These are phyloP conservation scores for Scalopus aquaticus DNA, from an alignment of 2,113 vertebrate genomes.

Conservation along the genomic window DNA sequence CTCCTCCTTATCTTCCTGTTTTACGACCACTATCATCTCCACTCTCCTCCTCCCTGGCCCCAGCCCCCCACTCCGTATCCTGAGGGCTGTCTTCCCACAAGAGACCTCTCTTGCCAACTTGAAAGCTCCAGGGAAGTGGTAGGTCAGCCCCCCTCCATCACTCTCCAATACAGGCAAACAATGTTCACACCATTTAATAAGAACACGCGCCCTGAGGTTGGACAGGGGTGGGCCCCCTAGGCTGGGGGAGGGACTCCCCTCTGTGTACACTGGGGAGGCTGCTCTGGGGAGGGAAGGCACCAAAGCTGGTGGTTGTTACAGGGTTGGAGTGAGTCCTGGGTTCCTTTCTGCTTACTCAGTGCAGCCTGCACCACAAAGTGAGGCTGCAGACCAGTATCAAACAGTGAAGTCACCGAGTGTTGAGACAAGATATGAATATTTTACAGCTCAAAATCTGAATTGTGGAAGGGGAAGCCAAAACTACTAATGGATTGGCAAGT, in stretches of 20 bases:
- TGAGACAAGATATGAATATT: background rate
- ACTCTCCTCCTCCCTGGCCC: background rate
- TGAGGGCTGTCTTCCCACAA: background rate
- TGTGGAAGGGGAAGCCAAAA: background rate
- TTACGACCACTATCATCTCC: background rate
- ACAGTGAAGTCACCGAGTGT: background rate
- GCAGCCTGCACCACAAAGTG: background rate
- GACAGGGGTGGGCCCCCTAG: background rate
- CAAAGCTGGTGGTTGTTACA: background rate
- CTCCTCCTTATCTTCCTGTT: background rate
- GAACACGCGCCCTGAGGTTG: background rate
- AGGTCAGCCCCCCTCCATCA: background rate
- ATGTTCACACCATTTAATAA: background rate
- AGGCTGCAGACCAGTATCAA: background rate
- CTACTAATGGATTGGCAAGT: background rate
- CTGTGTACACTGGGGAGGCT: background rate
- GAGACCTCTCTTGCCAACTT: background rate
- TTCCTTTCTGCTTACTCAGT: background rate
- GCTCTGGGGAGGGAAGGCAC: background rate
- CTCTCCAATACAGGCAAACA: background rate
- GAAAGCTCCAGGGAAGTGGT: background rate
- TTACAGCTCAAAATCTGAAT: background rate
- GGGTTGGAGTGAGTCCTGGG: background rate
- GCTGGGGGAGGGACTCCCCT: background rate
- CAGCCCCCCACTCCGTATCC: background rate